phyloP scores from a whole-genome alignment of 2,797 vertebrate species.

The Clarias laeviceps region DNA sequence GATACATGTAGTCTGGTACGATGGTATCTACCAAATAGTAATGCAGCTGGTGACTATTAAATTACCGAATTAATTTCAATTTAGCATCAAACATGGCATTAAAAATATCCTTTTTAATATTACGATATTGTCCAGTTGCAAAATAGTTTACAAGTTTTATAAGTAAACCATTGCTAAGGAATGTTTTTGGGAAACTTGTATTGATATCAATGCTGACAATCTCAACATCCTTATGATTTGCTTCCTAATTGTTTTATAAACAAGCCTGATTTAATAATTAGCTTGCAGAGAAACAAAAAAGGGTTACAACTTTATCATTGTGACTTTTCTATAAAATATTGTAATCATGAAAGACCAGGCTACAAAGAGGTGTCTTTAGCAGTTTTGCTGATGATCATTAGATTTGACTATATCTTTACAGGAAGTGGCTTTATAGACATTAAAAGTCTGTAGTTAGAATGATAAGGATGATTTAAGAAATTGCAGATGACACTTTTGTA shows the following conservation, averaged over 20 bases:
- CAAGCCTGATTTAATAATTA: not conserved
- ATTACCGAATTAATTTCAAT: not conserved
- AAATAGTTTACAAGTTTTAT: not conserved
- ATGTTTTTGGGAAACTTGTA: not conserved
- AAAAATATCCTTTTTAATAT: not conserved
- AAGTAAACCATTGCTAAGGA: not conserved
- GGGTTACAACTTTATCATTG: not conserved
- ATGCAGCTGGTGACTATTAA: not conserved
- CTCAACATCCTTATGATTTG: not conserved
- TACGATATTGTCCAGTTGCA: not conserved
- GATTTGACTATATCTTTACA: not conserved
- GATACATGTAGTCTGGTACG: not conserved
- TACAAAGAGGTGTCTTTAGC: not conserved
- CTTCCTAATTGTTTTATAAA: not conserved
- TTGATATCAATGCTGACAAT: not conserved
- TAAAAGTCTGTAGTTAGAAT: not conserved
- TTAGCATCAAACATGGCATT: no score
- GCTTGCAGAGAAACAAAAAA: not conserved
- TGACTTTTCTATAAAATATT: not conserved
- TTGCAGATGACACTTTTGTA: not conserved
- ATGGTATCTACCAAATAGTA: not conserved
- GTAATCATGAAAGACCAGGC: not conserved
- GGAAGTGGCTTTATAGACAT: not conserved
- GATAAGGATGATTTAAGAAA: no score
- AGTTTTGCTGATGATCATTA: not conserved